Percentiles rank a stretch among this genome's conserved stretches.
Conservation (phyloP, 2,113 vertebrate species). For the Corythaixoides concolor region DNA sequence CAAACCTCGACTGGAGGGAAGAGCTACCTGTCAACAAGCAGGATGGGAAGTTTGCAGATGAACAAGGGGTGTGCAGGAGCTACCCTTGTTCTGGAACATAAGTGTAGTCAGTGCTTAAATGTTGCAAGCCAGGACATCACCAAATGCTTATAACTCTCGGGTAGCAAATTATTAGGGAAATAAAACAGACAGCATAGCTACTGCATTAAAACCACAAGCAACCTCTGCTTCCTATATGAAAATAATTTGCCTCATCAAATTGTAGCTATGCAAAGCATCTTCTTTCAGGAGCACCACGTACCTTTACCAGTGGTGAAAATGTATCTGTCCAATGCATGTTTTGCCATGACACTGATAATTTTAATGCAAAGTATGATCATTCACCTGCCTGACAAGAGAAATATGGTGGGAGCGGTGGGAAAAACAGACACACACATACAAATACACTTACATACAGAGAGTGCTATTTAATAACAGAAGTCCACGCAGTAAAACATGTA, state of each 20-base stretch:
- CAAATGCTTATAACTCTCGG: neutral
- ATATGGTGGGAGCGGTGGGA: neutral
- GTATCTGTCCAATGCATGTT: neutral
- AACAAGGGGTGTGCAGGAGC: neutral
- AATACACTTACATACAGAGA: neutral
- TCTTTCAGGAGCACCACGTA: neutral
- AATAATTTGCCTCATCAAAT: neutral
- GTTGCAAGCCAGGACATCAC: neutral
- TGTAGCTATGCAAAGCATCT: neutral
- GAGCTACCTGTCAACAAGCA: neutral
- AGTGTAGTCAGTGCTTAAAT: neutral
- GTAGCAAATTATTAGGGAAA: neutral
- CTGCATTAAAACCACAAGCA: neutral
- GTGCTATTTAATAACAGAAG: neutral
- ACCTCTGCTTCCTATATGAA: neutral
- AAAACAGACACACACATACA: neutral
- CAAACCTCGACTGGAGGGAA: neutral
- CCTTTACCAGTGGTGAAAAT: neutral
- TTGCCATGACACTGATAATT: neutral
- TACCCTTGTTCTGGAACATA: neutral
- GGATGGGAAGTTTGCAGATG: neutral
- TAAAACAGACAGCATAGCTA: neutral
- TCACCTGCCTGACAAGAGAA: neutral
- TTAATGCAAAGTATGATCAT: neutral
- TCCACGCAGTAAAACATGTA: neutral